phyloP scores from a whole-genome alignment of 2,888 invertebrate species.

The Colletes collaris region DNA sequence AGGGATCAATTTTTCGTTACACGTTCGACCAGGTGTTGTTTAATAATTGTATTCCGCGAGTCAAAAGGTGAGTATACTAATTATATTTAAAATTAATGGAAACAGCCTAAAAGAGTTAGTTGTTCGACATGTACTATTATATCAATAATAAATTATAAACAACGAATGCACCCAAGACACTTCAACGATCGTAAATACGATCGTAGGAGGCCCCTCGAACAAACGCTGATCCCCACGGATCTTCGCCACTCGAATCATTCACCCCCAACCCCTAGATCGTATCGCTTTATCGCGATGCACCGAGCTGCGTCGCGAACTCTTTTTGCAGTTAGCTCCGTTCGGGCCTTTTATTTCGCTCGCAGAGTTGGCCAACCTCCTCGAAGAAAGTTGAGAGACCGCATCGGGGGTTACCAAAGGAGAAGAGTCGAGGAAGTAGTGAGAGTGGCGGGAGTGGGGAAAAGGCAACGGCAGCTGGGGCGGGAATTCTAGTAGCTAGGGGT shows the following conservation, averaged over 20 bases:
- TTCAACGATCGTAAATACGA: slow-evolving; percentile 36
- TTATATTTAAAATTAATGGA: too few species aligned
- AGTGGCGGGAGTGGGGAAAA: slow-evolving; percentile 39
- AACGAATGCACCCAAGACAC: neutral
- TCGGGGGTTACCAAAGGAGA: slow-evolving; percentile 49
- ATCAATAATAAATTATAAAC: neutral
- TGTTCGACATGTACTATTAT: too few species aligned
- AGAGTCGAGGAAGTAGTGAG: slow-evolving; percentile 34
- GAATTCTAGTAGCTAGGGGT: slow-evolving; percentile 58
- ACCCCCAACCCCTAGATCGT: slow-evolving; percentile 18
- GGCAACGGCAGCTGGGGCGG: slow-evolving; percentile 61
- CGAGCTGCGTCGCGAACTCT: slow-evolving; percentile 35
- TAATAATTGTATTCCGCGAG: too few species aligned
- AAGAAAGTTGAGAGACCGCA: slow-evolving; percentile 59
- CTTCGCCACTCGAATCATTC: slow-evolving; percentile 12
- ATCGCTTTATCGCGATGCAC: slow-evolving; percentile 53
- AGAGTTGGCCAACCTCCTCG: slow-evolving; percentile 41
- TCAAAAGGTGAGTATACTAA: too few species aligned
- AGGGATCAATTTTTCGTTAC: too few species aligned
- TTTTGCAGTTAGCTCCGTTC: slow-evolving; percentile 25
- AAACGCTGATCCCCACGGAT: slow-evolving; percentile 34
- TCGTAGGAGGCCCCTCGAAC: neutral
- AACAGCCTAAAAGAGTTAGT: too few species aligned
- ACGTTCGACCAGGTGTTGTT: too few species aligned
- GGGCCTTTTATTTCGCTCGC: slow-evolving; percentile 49